Base-by-base conservation (phyloP, 2,113 vertebrate species). In the Antigone vipio region DNA sequence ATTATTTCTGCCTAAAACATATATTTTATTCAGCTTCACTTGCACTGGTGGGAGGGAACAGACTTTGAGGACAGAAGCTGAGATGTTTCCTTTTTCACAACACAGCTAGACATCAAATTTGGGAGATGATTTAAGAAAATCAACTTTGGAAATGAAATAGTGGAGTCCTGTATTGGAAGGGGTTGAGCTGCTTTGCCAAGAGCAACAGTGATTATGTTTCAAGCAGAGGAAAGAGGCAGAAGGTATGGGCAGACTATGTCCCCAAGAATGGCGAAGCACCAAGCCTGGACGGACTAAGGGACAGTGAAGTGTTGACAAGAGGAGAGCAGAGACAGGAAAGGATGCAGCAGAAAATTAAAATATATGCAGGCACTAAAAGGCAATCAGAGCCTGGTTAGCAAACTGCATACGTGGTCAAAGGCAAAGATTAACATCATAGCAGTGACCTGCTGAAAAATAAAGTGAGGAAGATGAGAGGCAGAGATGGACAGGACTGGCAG, bases 271-370 rank as follows among this genome's bases (percentile, higher is more conserved):
- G 17, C 5, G 21, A 81, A 84, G 34, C 17, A 40, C 23, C 2
- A 1, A 80, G 19, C 5, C 38, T 47, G 15, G 42, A n/a, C 2
- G 22, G 77, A 29, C 30, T 1, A 1, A 76, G 29, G 27, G 26
- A 66, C 64, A 4, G 6, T 0, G 0, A 73, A 64, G 45, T 11
- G 2, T 16, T 66, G 40, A 56, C 21, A 5, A 1, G 3, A 76
- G 16, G 12, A 63, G 14, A 76, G 13, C 32, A 34, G 44, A 69
- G 29, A 59, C 2, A 32, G 24, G 27, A 75, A 76, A 62, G 11
- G 17, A 34, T 35, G 32, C 9, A 49, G 35, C 4, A 76, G 50
- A 53, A 85, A n/a, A 32, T 11, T n/a, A 60, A 92, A 83, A 83
- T n/a, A n/a, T 3, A 13, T 29, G 6, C 14, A 83, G 32, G 9